phyloP scores from a whole-genome alignment of 2,113 vertebrate genomes.

The Triplophysa rosa region DNA sequence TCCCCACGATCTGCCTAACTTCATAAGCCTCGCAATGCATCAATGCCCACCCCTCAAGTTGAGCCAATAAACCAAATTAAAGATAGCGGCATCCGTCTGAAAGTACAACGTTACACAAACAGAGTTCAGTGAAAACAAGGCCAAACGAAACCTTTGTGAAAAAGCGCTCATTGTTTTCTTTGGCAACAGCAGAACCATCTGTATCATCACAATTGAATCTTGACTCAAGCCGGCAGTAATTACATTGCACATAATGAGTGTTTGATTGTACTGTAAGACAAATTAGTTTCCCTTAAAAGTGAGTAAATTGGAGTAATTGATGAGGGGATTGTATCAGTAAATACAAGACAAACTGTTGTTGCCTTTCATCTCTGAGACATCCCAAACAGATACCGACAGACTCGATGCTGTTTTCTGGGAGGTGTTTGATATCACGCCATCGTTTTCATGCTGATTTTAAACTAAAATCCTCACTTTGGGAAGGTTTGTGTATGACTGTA shows the following conservation, averaged over 20 bases:
- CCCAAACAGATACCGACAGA: background rate
- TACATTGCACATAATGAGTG: conserved; percentile 36
- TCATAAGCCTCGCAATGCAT: background rate
- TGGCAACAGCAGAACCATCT: background rate
- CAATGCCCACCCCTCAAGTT: background rate
- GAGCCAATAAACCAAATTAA: background rate
- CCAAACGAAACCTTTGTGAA: background rate
- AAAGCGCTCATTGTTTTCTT: background rate
- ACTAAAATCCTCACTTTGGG: background rate
- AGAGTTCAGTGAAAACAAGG: background rate
- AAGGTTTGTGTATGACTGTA: background rate
- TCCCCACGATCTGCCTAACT: conserved; percentile 5
- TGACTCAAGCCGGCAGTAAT: conserved; percentile 27
- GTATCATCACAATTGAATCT: conserved; percentile 11
- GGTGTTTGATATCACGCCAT: background rate
- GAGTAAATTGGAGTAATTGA: conserved; percentile 26
- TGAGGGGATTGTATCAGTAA: conserved; percentile 23
- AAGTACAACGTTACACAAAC: background rate
- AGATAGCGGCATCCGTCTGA: background rate
- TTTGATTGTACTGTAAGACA: conserved; percentile 36
- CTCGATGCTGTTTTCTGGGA: background rate
- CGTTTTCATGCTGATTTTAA: background rate
- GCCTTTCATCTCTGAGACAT: background rate
- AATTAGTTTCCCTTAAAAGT: conserved; percentile 31
- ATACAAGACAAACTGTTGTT: conserved; percentile 15